Evolutionary conservation across 2,797 vertebrate species (phyloP).

Genomic region (Cyprinodon diabolis): DNA sequence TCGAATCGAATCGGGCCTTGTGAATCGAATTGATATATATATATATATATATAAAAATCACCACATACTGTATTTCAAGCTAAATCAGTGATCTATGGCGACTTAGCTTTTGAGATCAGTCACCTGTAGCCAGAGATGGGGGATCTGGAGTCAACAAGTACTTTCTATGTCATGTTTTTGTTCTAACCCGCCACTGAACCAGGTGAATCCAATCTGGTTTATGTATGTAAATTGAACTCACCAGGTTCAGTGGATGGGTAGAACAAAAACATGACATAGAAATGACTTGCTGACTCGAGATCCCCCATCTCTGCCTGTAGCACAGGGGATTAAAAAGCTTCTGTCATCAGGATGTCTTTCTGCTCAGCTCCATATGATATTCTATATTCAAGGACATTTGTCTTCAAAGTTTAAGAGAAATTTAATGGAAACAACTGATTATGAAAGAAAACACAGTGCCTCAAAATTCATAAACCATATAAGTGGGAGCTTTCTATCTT

Average conservation of each 20-base stretch:
- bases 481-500: not conserved
- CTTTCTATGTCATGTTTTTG: too few species aligned
- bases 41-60: not conserved
- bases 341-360: not conserved
- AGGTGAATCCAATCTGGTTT: too few species aligned
- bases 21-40: too few species aligned
- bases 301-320: too few species aligned
- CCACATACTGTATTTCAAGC: not conserved
- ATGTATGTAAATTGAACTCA: too few species aligned
- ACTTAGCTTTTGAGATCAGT: slow-evolving; percentile 1
- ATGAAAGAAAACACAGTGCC: not conserved
- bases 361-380: not conserved
- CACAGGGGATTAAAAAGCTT: not conserved
- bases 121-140: too few species aligned
- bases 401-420: not conserved
- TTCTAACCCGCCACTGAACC: too few species aligned
- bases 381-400: not conserved
- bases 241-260: too few species aligned
- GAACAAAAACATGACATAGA: too few species aligned
- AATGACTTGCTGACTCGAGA: too few species aligned
- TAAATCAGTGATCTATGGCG: not conserved
- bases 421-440: not conserved
- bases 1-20: too few species aligned
- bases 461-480: not conserved
- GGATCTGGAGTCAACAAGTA: too few species aligned